These are phyloP conservation scores for Orthosia cruda DNA, from an alignment of 2,888 invertebrate genomes.

Conservation along the genomic window DNA sequence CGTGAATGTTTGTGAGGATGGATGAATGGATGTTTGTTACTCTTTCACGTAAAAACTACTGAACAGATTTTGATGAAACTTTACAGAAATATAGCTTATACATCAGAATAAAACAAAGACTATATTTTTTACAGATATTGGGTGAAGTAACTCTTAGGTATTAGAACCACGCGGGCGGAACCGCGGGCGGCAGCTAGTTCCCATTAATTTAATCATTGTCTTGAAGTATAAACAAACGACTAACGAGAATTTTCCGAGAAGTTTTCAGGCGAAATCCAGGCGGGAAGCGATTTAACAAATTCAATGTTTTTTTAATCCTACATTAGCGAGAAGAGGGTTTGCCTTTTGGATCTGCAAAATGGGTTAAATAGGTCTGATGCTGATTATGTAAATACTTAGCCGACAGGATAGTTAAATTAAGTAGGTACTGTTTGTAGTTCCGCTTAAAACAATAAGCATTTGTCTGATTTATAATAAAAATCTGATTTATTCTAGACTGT, in stretches of 20 bases:
- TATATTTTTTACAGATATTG: no score
- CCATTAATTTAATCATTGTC: conserved; percentile 7
- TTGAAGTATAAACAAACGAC: background rate
- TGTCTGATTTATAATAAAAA: background rate
- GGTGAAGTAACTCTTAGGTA: no score
- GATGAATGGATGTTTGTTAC: no score
- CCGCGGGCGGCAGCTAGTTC: background rate
- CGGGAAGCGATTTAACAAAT: conserved; percentile 36
- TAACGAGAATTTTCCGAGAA: conserved; percentile 8
- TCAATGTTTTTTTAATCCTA: conserved; percentile 20
- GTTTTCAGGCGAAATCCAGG: conserved; percentile 16
- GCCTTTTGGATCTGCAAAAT: conserved; percentile 13
- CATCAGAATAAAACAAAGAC: no score
- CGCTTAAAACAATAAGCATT: background rate
- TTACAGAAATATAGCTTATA: no score
- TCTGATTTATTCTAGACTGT: background rate
- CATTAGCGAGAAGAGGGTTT: conserved; percentile 17
- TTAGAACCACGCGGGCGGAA: no score
- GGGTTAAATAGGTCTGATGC: conserved; percentile 39
- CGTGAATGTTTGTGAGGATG: no score
- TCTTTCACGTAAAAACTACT: no score
- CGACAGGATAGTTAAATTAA: background rate
- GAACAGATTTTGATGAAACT: no score
- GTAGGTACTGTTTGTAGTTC: background rate
- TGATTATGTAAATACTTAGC: conserved; percentile 5